phyloP scores from a whole-genome alignment of 2,113 vertebrate species.

The Tauraco erythrolophus region DNA sequence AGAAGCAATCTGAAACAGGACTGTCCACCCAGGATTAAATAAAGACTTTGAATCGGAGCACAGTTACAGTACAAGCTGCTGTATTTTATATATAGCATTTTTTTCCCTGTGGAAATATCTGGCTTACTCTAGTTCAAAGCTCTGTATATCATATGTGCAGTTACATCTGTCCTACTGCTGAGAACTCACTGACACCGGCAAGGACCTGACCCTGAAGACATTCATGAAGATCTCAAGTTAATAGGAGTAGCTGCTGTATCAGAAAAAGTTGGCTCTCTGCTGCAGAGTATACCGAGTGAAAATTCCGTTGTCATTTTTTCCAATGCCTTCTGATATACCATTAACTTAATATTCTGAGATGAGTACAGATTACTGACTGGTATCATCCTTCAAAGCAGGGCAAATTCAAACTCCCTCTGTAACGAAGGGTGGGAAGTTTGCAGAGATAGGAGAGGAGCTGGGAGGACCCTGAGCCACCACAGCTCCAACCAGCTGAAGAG shows the following conservation, averaged over 20 bases:
- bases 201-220: not conserved
- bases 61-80: not conserved
- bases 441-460: not conserved
- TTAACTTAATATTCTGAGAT: not conserved
- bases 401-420: not conserved
- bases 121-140: not conserved
- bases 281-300: not conserved
- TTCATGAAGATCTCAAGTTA: not conserved
- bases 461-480: not conserved
- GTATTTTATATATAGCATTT: not conserved
- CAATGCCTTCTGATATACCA: not conserved
- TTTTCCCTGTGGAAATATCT: not conserved
- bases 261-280: not conserved
- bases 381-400: not conserved
- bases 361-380: not conserved
- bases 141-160: not conserved
- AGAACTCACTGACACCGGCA: not conserved
- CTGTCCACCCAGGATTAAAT: not conserved
- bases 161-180: not conserved
- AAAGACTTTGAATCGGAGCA: not conserved
- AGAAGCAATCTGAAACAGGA: not conserved
- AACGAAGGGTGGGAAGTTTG: not conserved
- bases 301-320: not conserved
- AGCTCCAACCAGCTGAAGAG: not conserved
- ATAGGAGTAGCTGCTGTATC: not conserved